A percentile compares a stretch with the other conserved stretches of the same genome.
phyloP scores from a whole-genome alignment of 92 coral and sea anemone genomes.

The Siderastrea siderea region DNA sequence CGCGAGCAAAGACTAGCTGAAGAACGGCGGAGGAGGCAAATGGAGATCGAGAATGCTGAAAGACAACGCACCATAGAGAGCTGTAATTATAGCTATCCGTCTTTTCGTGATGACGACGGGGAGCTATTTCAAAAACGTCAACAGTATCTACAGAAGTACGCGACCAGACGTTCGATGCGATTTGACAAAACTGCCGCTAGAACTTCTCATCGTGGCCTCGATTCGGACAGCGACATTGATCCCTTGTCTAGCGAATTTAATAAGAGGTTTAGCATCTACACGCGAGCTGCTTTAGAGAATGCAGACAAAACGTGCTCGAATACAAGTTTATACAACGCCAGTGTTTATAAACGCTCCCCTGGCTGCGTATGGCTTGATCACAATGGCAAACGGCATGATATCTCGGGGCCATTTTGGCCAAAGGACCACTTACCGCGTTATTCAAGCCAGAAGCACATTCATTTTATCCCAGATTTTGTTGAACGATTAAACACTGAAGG shows the following conservation, averaged over 20 bases:
- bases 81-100: slow-evolving; percentile 44
- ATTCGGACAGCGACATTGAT: slow-evolving; percentile 41
- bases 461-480: slow-evolving; percentile 73
- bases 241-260: slow-evolving; percentile 77
- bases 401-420: slow-evolving; percentile 95
- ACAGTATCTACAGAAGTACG: slow-evolving; percentile 70
- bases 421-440: slow-evolving; percentile 88
- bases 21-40: slow-evolving; percentile 57
- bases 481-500: slow-evolving; percentile 91
- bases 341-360: slow-evolving; percentile 68
- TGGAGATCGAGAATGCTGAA: slow-evolving; percentile 25
- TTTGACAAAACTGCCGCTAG: slow-evolving; percentile 1
- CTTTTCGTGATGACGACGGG: slow-evolving; percentile 68
- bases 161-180: slow-evolving; percentile 66
- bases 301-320: slow-evolving; percentile 39
- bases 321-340: slow-evolving; percentile 3
- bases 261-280: slow-evolving; percentile 72
- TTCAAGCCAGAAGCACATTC: slow-evolving; percentile 80
- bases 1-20: slow-evolving; percentile 74
- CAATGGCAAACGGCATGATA: slow-evolving; percentile 72
- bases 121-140: slow-evolving; percentile 72
- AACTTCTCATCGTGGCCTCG: not conserved
- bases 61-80: slow-evolving; percentile 35
- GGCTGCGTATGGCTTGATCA: slow-evolving; percentile 76
- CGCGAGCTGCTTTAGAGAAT: slow-evolving; percentile 81